These are phyloP conservation scores for Embidobia sp. DNA, from an alignment of 2,888 invertebrate species.

Conservation along the genomic window DNA sequence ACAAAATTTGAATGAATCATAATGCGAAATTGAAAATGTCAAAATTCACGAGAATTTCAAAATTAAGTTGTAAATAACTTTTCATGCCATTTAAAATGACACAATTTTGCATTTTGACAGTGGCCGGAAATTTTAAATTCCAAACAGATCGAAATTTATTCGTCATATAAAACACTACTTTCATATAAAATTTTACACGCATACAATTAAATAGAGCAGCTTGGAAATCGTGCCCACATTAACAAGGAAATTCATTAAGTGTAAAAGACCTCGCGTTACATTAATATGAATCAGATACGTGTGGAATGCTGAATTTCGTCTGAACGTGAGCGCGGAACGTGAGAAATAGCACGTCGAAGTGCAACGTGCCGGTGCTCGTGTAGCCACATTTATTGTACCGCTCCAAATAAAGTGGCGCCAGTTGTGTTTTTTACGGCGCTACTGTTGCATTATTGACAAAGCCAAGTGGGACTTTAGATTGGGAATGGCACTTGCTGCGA, in stretches of 20 bases:
- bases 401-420: conserved; percentile 5
- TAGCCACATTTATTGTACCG: conserved; percentile 5
- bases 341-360: conserved; percentile 42
- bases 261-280: conserved; percentile 29
- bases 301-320: conserved; percentile 36
- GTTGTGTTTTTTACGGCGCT: not conserved
- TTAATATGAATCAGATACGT: conserved; percentile 32
- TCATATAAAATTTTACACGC: no score
- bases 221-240: conserved; percentile 25
- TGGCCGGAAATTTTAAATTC: no score
- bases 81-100: no score
- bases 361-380: conserved; percentile 7
- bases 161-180: no score
- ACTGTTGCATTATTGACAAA: not conserved
- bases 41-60: no score
- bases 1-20: conserved; percentile 29
- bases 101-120: no score
- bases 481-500: no score
- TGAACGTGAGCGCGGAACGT: conserved; percentile 21
- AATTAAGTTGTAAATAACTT: no score
- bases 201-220: conserved; percentile 23
- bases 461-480: not conserved
- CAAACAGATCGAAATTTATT: no score
- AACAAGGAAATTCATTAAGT: conserved; percentile 37
- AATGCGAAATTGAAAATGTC: conserved; percentile 1